phyloP scores from a whole-genome alignment of 2,888 invertebrate genomes.

The Thalpophila matura region DNA sequence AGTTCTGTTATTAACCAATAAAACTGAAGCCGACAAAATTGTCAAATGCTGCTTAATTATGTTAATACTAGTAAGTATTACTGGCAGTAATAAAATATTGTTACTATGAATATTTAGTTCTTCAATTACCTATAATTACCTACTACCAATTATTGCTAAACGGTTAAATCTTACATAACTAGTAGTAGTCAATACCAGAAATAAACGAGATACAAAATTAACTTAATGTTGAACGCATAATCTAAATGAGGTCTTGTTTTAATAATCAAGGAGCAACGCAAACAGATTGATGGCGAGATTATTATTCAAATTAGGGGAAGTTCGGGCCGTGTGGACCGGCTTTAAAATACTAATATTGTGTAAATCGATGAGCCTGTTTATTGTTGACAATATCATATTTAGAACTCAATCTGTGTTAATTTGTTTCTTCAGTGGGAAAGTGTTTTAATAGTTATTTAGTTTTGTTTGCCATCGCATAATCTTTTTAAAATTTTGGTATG shows the following conservation, averaged over 20 bases:
- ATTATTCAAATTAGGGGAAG: slow-evolving; percentile 76
- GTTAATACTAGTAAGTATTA: too few species aligned
- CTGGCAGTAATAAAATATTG: slow-evolving; percentile 2
- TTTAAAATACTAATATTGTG: slow-evolving; percentile 57
- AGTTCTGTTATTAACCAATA: too few species aligned
- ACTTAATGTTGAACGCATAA: slow-evolving; percentile 63
- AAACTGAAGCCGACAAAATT: too few species aligned
- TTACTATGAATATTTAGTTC: background rate
- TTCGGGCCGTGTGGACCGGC: slow-evolving; percentile 57
- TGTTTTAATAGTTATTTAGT: slow-evolving; percentile 9
- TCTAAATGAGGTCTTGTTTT: slow-evolving; percentile 76
- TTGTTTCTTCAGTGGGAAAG: slow-evolving; percentile 27
- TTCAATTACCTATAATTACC: slow-evolving; percentile 7
- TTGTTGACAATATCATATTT: slow-evolving; percentile 57
- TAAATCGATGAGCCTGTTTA: slow-evolving; percentile 58
- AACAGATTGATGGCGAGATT: slow-evolving; percentile 77
- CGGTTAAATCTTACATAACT: slow-evolving; percentile 12
- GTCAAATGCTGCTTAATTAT: background rate
- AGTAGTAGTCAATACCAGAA: slow-evolving; percentile 31
- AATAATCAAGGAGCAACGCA: slow-evolving; percentile 73
- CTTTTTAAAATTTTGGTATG: too few species aligned
- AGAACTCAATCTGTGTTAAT: slow-evolving; percentile 51
- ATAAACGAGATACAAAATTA: slow-evolving; percentile 55
- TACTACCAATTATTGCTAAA: slow-evolving; percentile 24
- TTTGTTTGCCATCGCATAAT: background rate